phyloP scores from a whole-genome alignment of 2,888 invertebrate genomes.

The Macropis europaea region DNA sequence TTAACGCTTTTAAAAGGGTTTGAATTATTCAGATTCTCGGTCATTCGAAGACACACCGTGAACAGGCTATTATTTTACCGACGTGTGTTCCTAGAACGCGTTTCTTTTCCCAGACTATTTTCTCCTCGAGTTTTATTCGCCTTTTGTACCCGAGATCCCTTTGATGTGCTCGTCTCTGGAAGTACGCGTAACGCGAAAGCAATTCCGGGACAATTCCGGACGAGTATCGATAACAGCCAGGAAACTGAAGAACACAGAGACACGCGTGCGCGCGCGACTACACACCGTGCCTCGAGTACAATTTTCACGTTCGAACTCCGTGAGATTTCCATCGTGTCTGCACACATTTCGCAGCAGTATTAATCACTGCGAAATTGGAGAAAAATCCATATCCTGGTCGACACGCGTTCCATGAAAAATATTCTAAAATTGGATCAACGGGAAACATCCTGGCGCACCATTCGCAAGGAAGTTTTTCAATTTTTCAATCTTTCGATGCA shows the following conservation, averaged over 20 bases:
- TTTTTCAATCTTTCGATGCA: too few species aligned
- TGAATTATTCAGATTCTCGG: not conserved
- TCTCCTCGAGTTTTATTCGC: not conserved
- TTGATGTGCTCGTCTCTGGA: slow-evolving; percentile 12
- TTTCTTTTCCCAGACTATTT: not conserved
- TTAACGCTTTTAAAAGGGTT: too few species aligned
- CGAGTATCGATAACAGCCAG: slow-evolving; percentile 40
- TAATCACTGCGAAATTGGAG: too few species aligned
- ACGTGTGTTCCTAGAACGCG: not conserved
- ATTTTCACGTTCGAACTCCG: not conserved
- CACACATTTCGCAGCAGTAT: too few species aligned
- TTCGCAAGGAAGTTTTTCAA: too few species aligned
- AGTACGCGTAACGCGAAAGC: slow-evolving; percentile 21
- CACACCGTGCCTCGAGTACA: not conserved
- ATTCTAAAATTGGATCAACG: too few species aligned
- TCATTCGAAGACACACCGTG: not conserved
- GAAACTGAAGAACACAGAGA: not conserved
- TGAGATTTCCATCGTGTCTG: too few species aligned
- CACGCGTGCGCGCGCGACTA: not conserved
- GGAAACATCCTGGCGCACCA: too few species aligned
- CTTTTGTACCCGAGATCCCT: slow-evolving; percentile 2
- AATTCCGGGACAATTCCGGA: slow-evolving; percentile 32
- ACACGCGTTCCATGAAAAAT: too few species aligned
- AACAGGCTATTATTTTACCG: too few species aligned
- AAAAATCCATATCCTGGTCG: too few species aligned